Base-by-base conservation (phyloP, 2,797 vertebrate genomes). In the Telmatherina bonti region DNA sequence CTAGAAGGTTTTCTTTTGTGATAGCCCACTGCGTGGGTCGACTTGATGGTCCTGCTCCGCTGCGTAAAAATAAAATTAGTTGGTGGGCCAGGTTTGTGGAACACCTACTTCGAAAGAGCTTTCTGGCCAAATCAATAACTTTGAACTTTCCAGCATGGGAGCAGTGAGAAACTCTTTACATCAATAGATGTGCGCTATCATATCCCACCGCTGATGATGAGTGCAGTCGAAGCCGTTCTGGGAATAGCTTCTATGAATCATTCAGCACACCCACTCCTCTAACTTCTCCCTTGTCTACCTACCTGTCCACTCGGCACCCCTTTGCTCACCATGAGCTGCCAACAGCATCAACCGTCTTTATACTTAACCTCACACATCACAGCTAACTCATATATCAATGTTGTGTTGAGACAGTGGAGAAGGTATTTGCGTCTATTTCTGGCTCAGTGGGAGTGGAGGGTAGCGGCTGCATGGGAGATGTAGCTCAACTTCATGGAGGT, bases 351-450 rank as follows among this genome's bases (percentile, higher is more conserved):
- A 76, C 88, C 16, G 82, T 86, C 89, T 93, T 90, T 90, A 89
- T 91, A 91, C 88, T 92, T 92, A 92, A 92, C 91, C 91, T 85
- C 81, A 71, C 77, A 84, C 82, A 88, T 91, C 88, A 87, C 81
- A 78, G 81, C 85, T 92, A 92, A 93, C 90, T 91, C 78, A 11
- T 88, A 89, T 70, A 91, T 91, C 91, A 89, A 88, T 91, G 88
- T 29, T 58, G 82, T 33, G 75, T 73, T 80, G 82, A 87, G 88
- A 89, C 87, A 72, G 83, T 33, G 31, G 75, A 75, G 85, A 83
- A 70, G 75, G 82, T 69, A 84, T 75, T 69, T 22, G 3, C 45
- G 70, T 62, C 81, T 92, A 89, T 91, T 93, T 81, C 79, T 82
- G 86, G 73, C 71, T 67, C 78, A 51, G 88, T 88, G 68, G 85